Percentiles rank a stretch among this genome's conserved stretches.
Conservation (phyloP, 2,113 vertebrate genomes). For the Chascanopsetta lugubris region DNA sequence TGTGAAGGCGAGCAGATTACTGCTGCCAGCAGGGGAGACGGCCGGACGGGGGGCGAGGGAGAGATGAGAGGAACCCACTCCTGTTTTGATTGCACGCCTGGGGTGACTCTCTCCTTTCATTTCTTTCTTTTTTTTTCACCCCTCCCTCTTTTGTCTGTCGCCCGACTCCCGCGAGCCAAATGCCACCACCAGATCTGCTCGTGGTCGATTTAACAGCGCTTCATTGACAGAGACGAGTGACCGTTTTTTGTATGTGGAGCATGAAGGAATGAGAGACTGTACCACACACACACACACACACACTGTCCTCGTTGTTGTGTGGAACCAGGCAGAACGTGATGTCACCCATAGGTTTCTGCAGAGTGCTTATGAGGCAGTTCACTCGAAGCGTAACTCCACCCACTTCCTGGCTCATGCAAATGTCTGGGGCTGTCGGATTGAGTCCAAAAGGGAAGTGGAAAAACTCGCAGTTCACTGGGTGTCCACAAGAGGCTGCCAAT, state of each 20-base stretch:
- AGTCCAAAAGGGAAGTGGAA: too few relatives aligned
- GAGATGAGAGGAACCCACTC: constrained; percentile 59
- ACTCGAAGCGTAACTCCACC: too few relatives aligned
- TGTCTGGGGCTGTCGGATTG: too few relatives aligned
- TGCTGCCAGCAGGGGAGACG: constrained; percentile 70
- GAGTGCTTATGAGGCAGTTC: too few relatives aligned
- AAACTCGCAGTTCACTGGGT: too few relatives aligned
- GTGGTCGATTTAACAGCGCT: constrained; percentile 73
- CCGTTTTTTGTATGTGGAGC: constrained; percentile 72
- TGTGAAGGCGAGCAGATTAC: constrained; percentile 77
- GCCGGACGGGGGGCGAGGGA: constrained; percentile 42
- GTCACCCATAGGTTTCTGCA: too few relatives aligned
- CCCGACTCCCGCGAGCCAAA: constrained; percentile 41
- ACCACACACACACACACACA: constrained; percentile 6
- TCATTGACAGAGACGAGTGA: constrained; percentile 72
- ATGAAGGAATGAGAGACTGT: constrained; percentile 62
- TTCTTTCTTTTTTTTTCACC: constrained; percentile 21
- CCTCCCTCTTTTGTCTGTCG: constrained; percentile 61
- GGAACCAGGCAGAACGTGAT: constrained; percentile 46
- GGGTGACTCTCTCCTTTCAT: constrained; percentile 37
- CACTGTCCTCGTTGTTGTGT: constrained; percentile 44
- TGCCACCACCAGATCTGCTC: constrained; percentile 52
- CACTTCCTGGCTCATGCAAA: too few relatives aligned
- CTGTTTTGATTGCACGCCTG: constrained; percentile 60
- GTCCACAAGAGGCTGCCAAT: too few relatives aligned